A percentile compares a stretch with the other conserved stretches of the same genome.
These are phyloP conservation scores for Glossosoma conforme DNA, from an alignment of 1,140 invertebrate genomes.

Conservation along the genomic window DNA sequence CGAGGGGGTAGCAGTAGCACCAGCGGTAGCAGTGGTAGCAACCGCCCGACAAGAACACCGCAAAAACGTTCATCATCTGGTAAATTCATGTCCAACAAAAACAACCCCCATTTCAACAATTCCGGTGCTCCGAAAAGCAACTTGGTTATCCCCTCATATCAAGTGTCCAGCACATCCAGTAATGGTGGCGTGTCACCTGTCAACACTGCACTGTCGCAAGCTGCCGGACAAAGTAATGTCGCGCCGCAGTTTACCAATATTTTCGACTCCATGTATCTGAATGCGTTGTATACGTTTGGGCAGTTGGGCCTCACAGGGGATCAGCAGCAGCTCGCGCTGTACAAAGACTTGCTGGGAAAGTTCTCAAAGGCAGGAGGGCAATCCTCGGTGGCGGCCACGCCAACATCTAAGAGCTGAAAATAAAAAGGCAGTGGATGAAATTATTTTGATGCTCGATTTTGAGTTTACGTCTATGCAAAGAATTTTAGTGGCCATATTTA, in stretches of 20 bases:
- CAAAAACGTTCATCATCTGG: slow-evolving; percentile 44
- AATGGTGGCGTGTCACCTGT: slow-evolving; percentile 35
- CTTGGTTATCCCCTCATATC: slow-evolving; percentile 35
- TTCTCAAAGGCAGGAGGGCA: slow-evolving; percentile 5
- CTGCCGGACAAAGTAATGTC: slow-evolving; percentile 27
- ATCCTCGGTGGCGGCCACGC: too few species aligned
- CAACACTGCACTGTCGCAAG: slow-evolving; percentile 27
- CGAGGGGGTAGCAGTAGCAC: too few species aligned
- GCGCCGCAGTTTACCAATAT: slow-evolving; percentile 33
- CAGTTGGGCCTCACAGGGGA: slow-evolving; percentile 34
- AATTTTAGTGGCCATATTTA: too few species aligned
- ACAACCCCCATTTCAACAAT: background rate
- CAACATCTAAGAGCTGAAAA: slow-evolving; percentile 24
- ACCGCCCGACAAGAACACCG: slow-evolving; percentile 35
- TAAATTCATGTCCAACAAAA: slow-evolving; percentile 43
- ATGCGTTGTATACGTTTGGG: slow-evolving; percentile 40
- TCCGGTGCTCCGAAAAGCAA: slow-evolving; percentile 28
- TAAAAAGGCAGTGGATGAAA: too few species aligned
- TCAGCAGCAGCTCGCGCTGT: slow-evolving; percentile 30
- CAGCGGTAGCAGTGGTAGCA: slow-evolving; percentile 37
- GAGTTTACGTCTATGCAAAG: too few species aligned
- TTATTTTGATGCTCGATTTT: too few species aligned
- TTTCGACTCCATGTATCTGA: slow-evolving; percentile 42
- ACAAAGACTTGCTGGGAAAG: slow-evolving; percentile 15
- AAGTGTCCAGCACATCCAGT: slow-evolving; percentile 34